These are phyloP conservation scores for Danio aesculapii DNA, from an alignment of 2,797 vertebrate genomes.

Conservation along the genomic window DNA sequence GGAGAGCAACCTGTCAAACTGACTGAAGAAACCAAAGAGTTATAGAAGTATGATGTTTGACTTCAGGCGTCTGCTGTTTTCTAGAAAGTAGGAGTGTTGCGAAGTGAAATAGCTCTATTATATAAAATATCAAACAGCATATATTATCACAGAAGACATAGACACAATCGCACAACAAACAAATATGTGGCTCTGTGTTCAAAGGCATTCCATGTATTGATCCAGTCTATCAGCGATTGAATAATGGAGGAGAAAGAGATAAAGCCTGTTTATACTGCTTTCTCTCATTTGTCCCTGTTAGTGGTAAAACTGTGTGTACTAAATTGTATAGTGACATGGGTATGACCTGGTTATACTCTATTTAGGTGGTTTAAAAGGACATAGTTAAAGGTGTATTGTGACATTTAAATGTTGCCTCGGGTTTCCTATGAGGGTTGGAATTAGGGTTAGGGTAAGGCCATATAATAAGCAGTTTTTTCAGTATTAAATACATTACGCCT, in stretches of 20 bases:
- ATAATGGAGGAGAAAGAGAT: slow-evolving; percentile 7
- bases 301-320: not conserved
- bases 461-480: too few species aligned
- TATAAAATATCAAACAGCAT: slow-evolving; percentile 46
- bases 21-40: slow-evolving; percentile 22
- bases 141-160: not conserved
- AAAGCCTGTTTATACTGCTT: not conserved
- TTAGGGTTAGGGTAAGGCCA: too few species aligned
- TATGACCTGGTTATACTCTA: too few species aligned
- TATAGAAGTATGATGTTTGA: slow-evolving; percentile 8
- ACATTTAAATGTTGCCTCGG: too few species aligned
- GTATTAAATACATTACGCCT: too few species aligned
- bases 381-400: too few species aligned
- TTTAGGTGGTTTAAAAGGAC: too few species aligned
- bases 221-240: slow-evolving; percentile 2
- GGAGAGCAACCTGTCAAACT: slow-evolving; percentile 22
- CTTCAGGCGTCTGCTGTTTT: slow-evolving; percentile 25
- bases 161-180: slow-evolving; percentile 21
- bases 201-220: slow-evolving; percentile 28
- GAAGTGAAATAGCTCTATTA: not conserved
- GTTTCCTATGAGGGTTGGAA: too few species aligned
- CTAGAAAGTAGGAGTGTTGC: not conserved
- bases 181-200: slow-evolving; percentile 1
- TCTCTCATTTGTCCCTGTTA: slow-evolving; percentile 25
- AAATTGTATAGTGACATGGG: too few species aligned